Percentiles rank a stretch among this genome's conserved stretches.
phyloP scores from a whole-genome alignment of 2,888 invertebrate genomes.

The Hydropsyche betteni region DNA sequence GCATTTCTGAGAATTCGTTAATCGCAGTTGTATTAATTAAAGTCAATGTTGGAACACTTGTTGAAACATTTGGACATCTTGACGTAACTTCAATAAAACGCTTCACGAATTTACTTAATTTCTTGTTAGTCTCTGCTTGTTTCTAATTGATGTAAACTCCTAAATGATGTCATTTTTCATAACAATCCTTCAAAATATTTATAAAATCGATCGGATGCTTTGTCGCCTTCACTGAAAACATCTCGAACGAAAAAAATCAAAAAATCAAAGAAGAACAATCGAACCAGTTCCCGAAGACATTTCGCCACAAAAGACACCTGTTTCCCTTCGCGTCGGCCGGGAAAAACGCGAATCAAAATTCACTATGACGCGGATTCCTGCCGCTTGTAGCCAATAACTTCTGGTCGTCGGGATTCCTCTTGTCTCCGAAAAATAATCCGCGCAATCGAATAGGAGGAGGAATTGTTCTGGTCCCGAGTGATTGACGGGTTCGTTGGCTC shows the following conservation, averaged over 20 bases:
- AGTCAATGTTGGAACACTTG: too few species aligned
- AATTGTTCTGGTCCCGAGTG: conserved; percentile 22
- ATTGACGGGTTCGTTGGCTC: conserved; percentile 42
- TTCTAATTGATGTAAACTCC: too few species aligned
- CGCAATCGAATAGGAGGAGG: conserved; percentile 35
- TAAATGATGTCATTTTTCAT: too few species aligned
- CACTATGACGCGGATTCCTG: conserved; percentile 43
- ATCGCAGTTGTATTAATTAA: too few species aligned
- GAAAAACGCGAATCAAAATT: conserved; percentile 45
- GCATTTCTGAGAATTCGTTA: too few species aligned
- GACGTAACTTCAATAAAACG: too few species aligned
- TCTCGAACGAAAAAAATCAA: background rate
- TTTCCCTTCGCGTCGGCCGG: conserved; percentile 29
- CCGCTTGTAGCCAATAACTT: conserved; percentile 45
- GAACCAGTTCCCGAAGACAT: conserved; percentile 19
- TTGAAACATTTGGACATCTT: too few species aligned
- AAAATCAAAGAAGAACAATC: background rate
- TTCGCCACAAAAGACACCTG: conserved; percentile 41
- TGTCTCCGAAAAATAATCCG: conserved; percentile 28
- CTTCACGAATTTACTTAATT: too few species aligned
- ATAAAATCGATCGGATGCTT: background rate
- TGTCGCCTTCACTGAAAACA: background rate
- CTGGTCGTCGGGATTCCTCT: background rate
- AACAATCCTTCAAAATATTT: too few species aligned
- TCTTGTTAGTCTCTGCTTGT: too few species aligned